Evolutionary conservation across 1,140 invertebrate genomes (phyloP).

Genomic region (Dendroctonus valens): DNA sequence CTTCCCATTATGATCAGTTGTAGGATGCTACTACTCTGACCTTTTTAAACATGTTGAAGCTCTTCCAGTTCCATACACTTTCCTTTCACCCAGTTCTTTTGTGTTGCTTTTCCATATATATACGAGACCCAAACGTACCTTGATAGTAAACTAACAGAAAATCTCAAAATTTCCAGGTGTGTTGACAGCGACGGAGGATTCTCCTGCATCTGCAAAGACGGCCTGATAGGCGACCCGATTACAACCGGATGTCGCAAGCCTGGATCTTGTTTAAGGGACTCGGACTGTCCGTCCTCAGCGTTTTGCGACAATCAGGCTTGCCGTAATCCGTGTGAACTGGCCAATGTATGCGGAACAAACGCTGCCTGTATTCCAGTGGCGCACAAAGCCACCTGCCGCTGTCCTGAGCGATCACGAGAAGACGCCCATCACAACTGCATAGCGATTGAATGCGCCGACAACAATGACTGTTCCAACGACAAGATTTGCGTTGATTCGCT

Average conservation of each 20-base stretch:
- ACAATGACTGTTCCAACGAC: slow-evolving; percentile 68
- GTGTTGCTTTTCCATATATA: too few relatives aligned
- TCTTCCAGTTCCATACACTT: too few relatives aligned
- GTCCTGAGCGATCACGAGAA: slow-evolving; percentile 71
- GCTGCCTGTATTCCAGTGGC: slow-evolving; percentile 68
- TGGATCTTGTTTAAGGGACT: slow-evolving; percentile 76
- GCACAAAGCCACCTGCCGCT: slow-evolving; percentile 72
- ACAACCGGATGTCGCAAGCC: slow-evolving; percentile 68
- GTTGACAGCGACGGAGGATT: slow-evolving; percentile 75
- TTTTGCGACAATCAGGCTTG: slow-evolving; percentile 76
- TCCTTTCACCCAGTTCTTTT: too few relatives aligned
- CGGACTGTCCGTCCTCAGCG: slow-evolving; percentile 75
- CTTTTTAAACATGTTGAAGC: too few relatives aligned
- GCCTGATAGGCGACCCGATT: slow-evolving; percentile 75
- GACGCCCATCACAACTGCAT: slow-evolving; percentile 70
- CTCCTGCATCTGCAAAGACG: slow-evolving; percentile 71
- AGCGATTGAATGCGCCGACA: slow-evolving; percentile 74
- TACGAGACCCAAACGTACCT: too few relatives aligned
- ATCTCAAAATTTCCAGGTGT: slow-evolving; percentile 63
- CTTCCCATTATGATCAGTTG: too few relatives aligned
- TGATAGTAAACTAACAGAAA: too few relatives aligned
- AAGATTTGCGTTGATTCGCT: slow-evolving; percentile 76
- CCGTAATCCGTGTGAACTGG: slow-evolving; percentile 72
- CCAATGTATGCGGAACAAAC: slow-evolving; percentile 68
- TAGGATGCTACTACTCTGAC: too few relatives aligned